Evolutionary conservation across 2,797 vertebrate genomes (phyloP), one percentile per base, ranked within the genome.

Genomic region (Enteromius mattozi): DNA sequence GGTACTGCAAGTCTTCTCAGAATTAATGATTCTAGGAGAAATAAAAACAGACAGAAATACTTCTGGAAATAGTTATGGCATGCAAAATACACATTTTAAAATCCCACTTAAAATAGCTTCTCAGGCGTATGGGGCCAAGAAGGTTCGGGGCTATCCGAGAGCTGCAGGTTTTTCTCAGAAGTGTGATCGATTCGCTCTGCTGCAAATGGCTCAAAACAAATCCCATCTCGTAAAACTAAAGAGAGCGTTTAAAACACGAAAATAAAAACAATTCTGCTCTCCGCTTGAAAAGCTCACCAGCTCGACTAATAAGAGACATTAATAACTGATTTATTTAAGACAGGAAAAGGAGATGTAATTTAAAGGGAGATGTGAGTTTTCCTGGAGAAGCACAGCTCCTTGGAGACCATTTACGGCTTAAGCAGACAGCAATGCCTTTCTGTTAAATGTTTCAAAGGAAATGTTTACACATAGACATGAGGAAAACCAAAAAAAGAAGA

Each of bases 161-260:
- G 3, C 21, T 21, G 59, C 71, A 54, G 70, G 56, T 37, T 75
- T 82, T 76, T 82, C 59, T 75, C 56, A 66, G 61, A 82, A 74
- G 69, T 82, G 80, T 63, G 69, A 82, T 74, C n/a, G 49, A 37
- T 74, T 72, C 21, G 8, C 40, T 65, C 45, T 47, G 65, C 14
- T 63, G 59, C 59, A 74, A 82, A 61, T 40, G 71, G 49, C 56
- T 69, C 69, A 3, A 69, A 91, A 91, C 93, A 93, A 94, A 94
- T 93, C 91, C 93, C 90, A 86, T 93, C 89, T 91, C 88, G 2
- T 88, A 86, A 93, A 75, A 61, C 91, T 88, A 90, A 86, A 89
- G 89, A 90, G 89, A 86, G 79, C 66, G 90, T 91, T 91, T 92
- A 88, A 88, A 84, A 76, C 81, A 78, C 82, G 82, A 91, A 93